These are phyloP conservation scores for Andrena hattorfiana DNA, from an alignment of 2,888 invertebrate species.

Conservation along the genomic window DNA sequence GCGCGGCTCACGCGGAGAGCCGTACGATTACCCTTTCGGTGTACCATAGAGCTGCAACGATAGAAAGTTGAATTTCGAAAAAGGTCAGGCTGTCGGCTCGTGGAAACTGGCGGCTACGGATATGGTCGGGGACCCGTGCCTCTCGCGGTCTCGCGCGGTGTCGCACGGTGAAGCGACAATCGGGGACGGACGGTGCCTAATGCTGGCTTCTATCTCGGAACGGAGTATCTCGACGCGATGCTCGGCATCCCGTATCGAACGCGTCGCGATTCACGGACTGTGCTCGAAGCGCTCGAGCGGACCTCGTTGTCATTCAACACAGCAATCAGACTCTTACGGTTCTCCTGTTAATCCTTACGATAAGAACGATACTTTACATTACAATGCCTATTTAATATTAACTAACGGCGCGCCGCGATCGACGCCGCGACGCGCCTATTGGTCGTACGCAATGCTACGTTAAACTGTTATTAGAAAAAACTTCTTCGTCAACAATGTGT, in stretches of 20 bases:
- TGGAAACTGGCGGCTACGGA: conserved; percentile 20
- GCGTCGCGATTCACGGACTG: conserved; percentile 24
- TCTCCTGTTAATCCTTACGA: conserved; percentile 75
- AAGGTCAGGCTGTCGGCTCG: conserved; percentile 49
- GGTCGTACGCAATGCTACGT: conserved; percentile 84
- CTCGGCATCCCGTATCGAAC: conserved; percentile 19
- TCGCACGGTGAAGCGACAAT: conserved; percentile 24
- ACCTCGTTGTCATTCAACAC: conserved; percentile 72
- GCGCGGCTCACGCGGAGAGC: conserved; percentile 48
- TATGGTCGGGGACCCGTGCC: background rate
- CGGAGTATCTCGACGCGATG: conserved; percentile 26
- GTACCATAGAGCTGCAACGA: conserved; percentile 56
- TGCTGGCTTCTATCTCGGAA: conserved; percentile 2
- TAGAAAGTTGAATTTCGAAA: conserved; percentile 62
- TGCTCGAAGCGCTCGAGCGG: conserved; percentile 66
- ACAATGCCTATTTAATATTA: conserved; percentile 76
- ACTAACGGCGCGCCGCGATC: conserved; percentile 78
- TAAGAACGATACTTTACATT: conserved; percentile 82
- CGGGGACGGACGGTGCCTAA: conserved; percentile 28
- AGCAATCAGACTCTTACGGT: conserved; percentile 78
- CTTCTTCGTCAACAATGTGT: conserved; percentile 80
- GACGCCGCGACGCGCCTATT: conserved; percentile 78
- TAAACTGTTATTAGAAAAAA: conserved; percentile 83
- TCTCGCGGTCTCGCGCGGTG: conserved; percentile 14
- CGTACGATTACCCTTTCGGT: conserved; percentile 51